Percentiles rank a stretch among this genome's conserved stretches.
These are phyloP conservation scores for Phyllopteryx taeniolatus DNA, from an alignment of 2,113 vertebrate genomes.

Conservation along the genomic window DNA sequence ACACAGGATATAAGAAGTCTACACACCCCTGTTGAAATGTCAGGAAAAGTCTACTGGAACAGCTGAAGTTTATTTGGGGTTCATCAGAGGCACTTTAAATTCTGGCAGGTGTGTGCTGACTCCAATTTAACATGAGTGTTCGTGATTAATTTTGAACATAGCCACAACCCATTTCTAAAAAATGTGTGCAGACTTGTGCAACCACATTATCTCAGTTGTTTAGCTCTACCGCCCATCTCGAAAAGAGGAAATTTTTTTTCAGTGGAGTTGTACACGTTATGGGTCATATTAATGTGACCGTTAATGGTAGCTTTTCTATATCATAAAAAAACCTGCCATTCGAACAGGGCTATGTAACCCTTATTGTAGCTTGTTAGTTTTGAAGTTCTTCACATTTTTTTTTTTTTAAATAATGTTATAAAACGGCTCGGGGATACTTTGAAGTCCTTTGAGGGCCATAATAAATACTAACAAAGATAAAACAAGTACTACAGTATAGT, in stretches of 20 bases:
- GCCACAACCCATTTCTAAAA: no score
- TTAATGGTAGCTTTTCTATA: not conserved
- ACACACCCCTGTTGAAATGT: no score
- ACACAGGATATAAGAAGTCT: no score
- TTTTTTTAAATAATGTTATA: not conserved
- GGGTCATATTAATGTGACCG: no score
- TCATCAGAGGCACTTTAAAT: no score
- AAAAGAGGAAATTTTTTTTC: not conserved
- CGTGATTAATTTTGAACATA: no score
- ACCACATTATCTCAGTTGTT: not conserved
- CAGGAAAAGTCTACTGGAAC: no score
- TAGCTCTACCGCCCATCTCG: not conserved
- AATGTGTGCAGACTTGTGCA: not conserved
- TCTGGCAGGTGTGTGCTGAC: not conserved
- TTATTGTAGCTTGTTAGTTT: not conserved
- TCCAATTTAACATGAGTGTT: not conserved
- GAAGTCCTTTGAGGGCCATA: not conserved
- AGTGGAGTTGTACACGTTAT: not conserved
- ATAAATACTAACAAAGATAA: not conserved
- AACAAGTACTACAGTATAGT: not conserved
- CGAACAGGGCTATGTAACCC: not conserved
- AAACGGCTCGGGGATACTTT: not conserved
- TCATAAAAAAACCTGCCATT: not conserved
- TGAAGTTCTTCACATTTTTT: not conserved
- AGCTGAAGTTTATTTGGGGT: no score